Evolutionary conservation across 1,140 invertebrate species (phyloP), one percentile per base, ranked within the genome.

Genomic region (Oedothorax gibbosus): DNA sequence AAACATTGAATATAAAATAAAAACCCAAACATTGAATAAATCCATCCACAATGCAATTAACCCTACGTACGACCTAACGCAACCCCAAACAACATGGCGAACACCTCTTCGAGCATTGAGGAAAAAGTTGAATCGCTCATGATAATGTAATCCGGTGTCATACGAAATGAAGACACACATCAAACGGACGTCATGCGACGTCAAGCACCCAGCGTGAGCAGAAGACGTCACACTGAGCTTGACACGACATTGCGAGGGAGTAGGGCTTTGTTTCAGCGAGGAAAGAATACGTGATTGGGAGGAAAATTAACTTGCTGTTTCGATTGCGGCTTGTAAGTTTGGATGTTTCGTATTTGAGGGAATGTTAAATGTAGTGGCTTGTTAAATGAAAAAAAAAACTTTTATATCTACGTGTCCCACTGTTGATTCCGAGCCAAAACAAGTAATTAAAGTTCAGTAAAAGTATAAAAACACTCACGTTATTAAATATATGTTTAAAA

Each of bases 141-240:
- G 35, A 35, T 35, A 35, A 35, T 35, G 35, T 35, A 35, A 35
- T 35, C 35, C 35, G 5, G 35, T 5, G 35, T 69, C 66, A 69
- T 10, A 18, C 1, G 20, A 56, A 18, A 75, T 75, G 72, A 75
- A 75, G 72, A 75, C 72, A 60, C 72, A 49, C 54, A 56, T 54
- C 71, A 73, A 73, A 11, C n/a, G 4, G 20, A 75, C 54, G 72
- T 75, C 72, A 75, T 56, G 69, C n/a, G 15, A 71, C 14, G 35
- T 53, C 60, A 21, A 51, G 12, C 15, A 9, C 75, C 8, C 75
- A 77, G 75, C 75, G 65, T 51, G 75, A 21, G 60, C 10, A 77
- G 56, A 64, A 64, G 53, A 49, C 49, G 56, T 49, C 20, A 35
- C 64, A 11, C 50, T 20, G 20, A 53, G 65, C 64, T 8, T 11